These are phyloP conservation scores for Biston stratarius DNA, from an alignment of 2,888 invertebrate species.

Conservation along the genomic window DNA sequence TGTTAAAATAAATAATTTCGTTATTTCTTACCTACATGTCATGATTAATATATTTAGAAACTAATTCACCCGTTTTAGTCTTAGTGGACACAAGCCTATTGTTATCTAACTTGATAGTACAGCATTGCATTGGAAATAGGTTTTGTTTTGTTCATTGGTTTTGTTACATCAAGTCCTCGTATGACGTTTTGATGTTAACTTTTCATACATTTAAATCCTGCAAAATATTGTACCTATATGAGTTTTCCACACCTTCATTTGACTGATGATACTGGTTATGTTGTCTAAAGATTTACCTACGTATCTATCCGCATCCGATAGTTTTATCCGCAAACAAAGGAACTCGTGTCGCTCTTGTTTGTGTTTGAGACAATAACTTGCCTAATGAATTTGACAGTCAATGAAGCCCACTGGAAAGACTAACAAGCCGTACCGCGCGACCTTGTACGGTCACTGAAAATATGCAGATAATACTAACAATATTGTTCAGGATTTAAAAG, in stretches of 20 bases:
- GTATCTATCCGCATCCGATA: background rate
- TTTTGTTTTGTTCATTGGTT: too few species aligned
- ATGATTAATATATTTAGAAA: too few species aligned
- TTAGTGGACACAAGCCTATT: too few species aligned
- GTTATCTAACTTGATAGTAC: too few species aligned
- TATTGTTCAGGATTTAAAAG: conserved; percentile 37
- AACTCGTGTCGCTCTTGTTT: conserved; percentile 16
- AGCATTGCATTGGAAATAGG: too few species aligned
- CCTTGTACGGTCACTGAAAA: conserved; percentile 49
- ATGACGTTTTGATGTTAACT: too few species aligned
- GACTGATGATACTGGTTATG: background rate
- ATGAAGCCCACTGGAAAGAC: conserved; percentile 42
- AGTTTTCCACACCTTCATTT: background rate
- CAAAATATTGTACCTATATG: too few species aligned
- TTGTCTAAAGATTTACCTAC: conserved; percentile 10
- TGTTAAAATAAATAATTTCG: too few species aligned
- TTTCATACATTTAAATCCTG: too few species aligned
- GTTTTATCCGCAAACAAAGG: conserved; percentile 17
- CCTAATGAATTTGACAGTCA: conserved; percentile 48
- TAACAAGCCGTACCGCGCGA: conserved; percentile 35
- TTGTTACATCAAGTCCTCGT: too few species aligned
- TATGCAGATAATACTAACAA: conserved; percentile 38
- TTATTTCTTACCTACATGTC: too few species aligned
- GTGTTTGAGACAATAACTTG: conserved; percentile 30
- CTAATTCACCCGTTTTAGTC: too few species aligned